phyloP scores from a whole-genome alignment of 2,797 vertebrate genomes.

The Ctenochaetus hawaiiensis region DNA sequence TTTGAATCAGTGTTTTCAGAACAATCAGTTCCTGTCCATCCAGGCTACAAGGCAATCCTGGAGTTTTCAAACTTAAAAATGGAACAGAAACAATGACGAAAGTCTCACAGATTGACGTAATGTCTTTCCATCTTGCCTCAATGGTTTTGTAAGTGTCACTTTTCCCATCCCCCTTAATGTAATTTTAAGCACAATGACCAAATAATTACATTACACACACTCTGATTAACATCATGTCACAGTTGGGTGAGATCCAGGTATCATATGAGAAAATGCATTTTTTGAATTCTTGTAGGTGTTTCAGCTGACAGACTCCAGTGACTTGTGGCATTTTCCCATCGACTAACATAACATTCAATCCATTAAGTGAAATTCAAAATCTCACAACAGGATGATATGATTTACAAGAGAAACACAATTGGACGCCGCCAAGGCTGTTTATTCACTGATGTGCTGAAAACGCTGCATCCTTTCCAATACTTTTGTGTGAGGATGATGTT shows the following conservation, averaged over 20 bases:
- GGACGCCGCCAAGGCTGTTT: neutral
- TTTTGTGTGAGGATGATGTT: slow-evolving; percentile 24
- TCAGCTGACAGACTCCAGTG: neutral
- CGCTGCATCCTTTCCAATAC: neutral
- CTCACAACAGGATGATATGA: neutral
- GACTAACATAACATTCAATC: neutral
- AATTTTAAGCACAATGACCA: neutral
- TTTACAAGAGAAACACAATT: slow-evolving; percentile 19
- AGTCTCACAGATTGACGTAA: too few relatives aligned
- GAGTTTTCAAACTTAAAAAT: too few relatives aligned
- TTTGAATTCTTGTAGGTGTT: slow-evolving; percentile 4
- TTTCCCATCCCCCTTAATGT: neutral
- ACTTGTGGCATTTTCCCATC: neutral
- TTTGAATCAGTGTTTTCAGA: too few relatives aligned
- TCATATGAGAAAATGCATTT: neutral
- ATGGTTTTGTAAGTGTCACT: neutral
- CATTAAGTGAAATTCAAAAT: neutral
- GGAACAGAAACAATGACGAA: too few relatives aligned
- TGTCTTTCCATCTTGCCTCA: neutral
- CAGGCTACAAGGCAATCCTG: too few relatives aligned
- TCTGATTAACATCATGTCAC: neutral
- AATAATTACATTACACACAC: neutral
- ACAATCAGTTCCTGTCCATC: too few relatives aligned
- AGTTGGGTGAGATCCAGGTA: neutral
- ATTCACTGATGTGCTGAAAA: slow-evolving; percentile 28